Evolutionary conservation across 2,113 vertebrate genomes (phyloP), one percentile per base, ranked within the genome.

Genomic region (Neofelis nebulosa): DNA sequence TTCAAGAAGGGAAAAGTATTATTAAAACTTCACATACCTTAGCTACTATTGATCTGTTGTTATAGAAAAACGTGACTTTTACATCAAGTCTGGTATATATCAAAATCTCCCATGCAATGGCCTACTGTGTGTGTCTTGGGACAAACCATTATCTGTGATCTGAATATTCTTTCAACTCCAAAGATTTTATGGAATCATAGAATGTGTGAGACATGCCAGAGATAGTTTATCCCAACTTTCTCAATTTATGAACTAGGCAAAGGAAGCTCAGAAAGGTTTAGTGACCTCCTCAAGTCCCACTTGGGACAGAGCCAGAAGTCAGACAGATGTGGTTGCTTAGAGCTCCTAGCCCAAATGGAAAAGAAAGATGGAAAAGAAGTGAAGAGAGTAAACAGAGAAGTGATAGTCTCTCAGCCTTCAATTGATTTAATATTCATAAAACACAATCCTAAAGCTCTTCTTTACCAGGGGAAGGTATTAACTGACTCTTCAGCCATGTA

Each of bases 1-100:
- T 76, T 96, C 18, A 71, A 93, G 79, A 95, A 83, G 79, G 63
- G 91, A 84, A 86, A 90, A 63, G 84, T 95, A 96, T 80, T 97
- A 61, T 71, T 82, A 45, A 78, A 92, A 94, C 21, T 12, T 89
- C 82, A 81, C 21, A 6, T 68, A 52, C 18, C 27, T 78, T 89
- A 89, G 52, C 7, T n/a, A 33, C 6, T 66, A 25, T 38, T 79
- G 38, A n/a, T 78, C 21, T 88, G 25, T 55, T 76, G 8, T 85
- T 80, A 55, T 41, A 74, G 84, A 84, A 38, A 65, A 94, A 68
- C 61, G 66, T 14, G n/a, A 36, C 33, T 96, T 80, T 94, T 38
- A 93, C 7, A 18, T 96, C 29, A 79, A n/a, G 16, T 16, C 19
- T 69, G 23, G 6, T 41, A 66, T 81, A 41, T 52, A 87, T 33